Evolutionary conservation across 1,140 invertebrate genomes (phyloP), one percentile per base, ranked within the genome.

Genomic region (Sitobion miscanthi): DNA sequence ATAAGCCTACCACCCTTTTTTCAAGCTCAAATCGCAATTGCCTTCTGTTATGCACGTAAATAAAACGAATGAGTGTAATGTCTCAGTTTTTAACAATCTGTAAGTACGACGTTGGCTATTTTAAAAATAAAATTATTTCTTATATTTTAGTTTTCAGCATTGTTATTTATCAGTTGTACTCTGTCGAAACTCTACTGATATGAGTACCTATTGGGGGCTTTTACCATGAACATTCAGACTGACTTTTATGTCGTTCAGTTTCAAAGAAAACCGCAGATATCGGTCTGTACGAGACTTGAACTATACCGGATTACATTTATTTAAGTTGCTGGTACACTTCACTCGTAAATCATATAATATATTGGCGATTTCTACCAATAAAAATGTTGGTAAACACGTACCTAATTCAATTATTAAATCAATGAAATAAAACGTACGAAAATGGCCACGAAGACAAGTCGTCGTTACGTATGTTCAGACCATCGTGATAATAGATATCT

Each of bases 361-460:
- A n/a, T 69, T 69, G 9, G 30, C 30, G 62, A 69, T 77, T 77
- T 14, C 14, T n/a, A n/a, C 30, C 62, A 20, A 77, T 77, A 77
- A 77, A n/a, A 77, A n/a, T n/a, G 62, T 77, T n/a, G 14, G 62
- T 77, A n/a, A 77, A 77, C 62, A 17, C 62, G 62, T 77, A 77
- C 62, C 62, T 77, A n/a, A 77, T 77, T 77, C 62, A n/a, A 77
- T 77, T 77, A 77, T 62, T 62, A 14, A n/a, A 77, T 77, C n/a
- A 77, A 77, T 17, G n/a, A 35, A 23, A 77, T n/a, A 77, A 77
- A 77, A 77, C 30, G n/a, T 77, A n/a, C 62, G 62, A 35, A 77
- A 77, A 35, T 77, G n/a, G n/a, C 30, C 3, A 35, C 35, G 35
- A 14, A 62, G 30, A 45, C 45, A 47, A 47, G 45, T 4, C 42